Base-by-base conservation (phyloP, 1,140 invertebrate genomes). In the Drosophila ficusphila region DNA sequence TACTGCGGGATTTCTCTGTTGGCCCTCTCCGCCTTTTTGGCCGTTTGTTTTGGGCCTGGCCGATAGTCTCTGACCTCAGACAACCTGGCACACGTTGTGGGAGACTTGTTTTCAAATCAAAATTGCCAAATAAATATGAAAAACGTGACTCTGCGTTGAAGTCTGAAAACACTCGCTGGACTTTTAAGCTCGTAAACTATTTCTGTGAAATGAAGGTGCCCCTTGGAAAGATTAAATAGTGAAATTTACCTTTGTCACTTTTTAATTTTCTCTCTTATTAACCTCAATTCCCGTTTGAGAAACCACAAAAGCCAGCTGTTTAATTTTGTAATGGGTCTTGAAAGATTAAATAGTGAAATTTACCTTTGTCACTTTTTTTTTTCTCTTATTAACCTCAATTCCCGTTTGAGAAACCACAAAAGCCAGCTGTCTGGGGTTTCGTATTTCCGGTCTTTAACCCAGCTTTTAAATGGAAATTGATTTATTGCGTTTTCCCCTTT, bases 51-150 rank as follows among this genome's bases (percentile, higher is more conserved):
- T 69, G 38, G 72, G 68, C 69, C 62, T 41, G 36, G 29, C 16
- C 16, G 16, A 8, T 77, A 49, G 62, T 61, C 53, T 71, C 72
- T 85, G 81, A 85, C 81, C 81, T 76, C 47, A 56, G 76, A 85
- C 81, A 85, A 85, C 76, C 81, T 71, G 81, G 82, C 82, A 85
- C 82, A 81, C 72, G 73, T 81, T 86, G 77, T 57, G 81, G 62
- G 51, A 49, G 61, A 58, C 47, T 51, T 47, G 33, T 53, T 73
- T 61, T 16, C 38, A 39, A 49, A 51, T 27, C 23, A 41, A 72
- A 79, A 85, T 76, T 86, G 61, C 79, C 53, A 79, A 76, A 73
- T 72, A 79, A 85, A 85, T 85, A 79, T 62, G 67, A 27, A 79
- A 86, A 85, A 86, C 81, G 79, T 85, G 79, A 85, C 79, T 85